A percentile compares a stretch with the other conserved stretches of the same genome.
phyloP scores from a whole-genome alignment of 2,797 vertebrate genomes.

The Tangara arthus region DNA sequence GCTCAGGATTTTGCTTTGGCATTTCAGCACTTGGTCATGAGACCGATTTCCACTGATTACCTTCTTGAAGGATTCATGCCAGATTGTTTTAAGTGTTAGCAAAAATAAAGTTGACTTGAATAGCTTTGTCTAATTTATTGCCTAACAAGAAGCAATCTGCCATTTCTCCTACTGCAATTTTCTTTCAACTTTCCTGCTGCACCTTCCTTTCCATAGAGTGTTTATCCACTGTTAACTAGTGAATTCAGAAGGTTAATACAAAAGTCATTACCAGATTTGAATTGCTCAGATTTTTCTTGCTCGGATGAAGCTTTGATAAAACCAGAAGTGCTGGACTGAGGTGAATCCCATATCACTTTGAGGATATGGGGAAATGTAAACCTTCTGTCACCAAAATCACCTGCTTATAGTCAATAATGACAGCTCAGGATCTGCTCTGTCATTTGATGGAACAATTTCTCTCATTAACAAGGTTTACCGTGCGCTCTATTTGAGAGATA shows the following conservation, averaged over 20 bases:
- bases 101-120: neutral
- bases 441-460: neutral
- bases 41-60: neutral
- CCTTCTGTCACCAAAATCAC: neutral
- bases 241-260: neutral
- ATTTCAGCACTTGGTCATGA: conserved; percentile 9
- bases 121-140: neutral
- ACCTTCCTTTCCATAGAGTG: neutral
- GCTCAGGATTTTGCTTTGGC: neutral
- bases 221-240: neutral
- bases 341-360: neutral
- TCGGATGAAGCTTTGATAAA: neutral
- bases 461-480: neutral
- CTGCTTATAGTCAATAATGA: neutral
- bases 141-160: neutral
- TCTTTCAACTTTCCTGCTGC: neutral
- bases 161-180: neutral
- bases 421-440: neutral
- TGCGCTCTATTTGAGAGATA: neutral
- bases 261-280: neutral
- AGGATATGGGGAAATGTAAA: neutral
- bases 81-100: neutral
- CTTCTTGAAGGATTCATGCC: neutral
- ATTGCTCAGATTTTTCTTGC: neutral
- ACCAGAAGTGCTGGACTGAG: neutral